Conservation (phyloP, 2,797 vertebrate genomes). For the Oreochromis mossambicus region DNA sequence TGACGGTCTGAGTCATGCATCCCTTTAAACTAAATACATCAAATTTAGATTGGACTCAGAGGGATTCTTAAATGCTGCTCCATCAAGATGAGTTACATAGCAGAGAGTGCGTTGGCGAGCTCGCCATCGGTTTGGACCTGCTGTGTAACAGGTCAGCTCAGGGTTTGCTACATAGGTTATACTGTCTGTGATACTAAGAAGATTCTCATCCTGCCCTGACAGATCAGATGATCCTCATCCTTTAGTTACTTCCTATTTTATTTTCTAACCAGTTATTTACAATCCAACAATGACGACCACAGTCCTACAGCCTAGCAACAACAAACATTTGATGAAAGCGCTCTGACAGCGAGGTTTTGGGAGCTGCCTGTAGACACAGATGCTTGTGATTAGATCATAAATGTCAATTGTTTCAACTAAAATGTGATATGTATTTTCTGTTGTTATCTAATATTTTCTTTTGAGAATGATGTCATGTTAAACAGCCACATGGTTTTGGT, state of each 20-base stretch:
- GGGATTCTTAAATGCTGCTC: background rate
- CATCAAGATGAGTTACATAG: background rate
- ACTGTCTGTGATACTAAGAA: background rate
- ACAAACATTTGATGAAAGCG: accelerated
- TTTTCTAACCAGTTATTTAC: background rate
- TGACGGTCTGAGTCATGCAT: background rate
- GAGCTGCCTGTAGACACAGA: background rate
- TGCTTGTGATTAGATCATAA: background rate
- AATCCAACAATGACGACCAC: background rate
- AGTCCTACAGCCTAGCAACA: background rate
- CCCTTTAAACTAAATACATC: background rate
- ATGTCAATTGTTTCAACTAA: background rate
- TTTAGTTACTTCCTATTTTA: background rate
- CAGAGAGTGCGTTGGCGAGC: background rate
- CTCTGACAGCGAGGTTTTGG: background rate
- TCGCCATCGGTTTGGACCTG: background rate
- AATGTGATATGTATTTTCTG: background rate
- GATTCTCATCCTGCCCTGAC: background rate
- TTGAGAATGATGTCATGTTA: background rate
- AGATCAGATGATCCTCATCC: background rate
- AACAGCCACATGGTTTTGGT: background rate
- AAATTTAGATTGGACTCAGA: background rate
- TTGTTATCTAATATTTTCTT: background rate
- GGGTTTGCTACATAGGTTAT: constrained; percentile 14
- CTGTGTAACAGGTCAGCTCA: constrained; percentile 13